Percentiles rank a stretch among this genome's conserved stretches.
Evolutionary conservation across 2,113 vertebrate species (phyloP).

Genomic region (Chloropsis cyanopogon): DNA sequence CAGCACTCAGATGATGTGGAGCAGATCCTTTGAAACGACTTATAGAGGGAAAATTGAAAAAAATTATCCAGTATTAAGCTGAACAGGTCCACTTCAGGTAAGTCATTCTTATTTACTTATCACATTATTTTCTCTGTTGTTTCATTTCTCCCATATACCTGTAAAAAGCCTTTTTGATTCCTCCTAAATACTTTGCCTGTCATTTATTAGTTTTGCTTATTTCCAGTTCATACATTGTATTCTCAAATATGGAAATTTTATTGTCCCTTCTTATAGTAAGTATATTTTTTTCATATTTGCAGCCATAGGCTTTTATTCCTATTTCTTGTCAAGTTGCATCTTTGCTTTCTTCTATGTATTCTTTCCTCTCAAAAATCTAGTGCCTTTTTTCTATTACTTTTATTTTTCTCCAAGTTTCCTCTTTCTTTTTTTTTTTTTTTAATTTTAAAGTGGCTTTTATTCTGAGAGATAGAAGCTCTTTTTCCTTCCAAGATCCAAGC

Average conservation of each 20-base stretch:
- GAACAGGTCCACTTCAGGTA: background rate
- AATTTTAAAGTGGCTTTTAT: background rate
- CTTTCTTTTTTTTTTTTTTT: background rate
- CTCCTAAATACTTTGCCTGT: background rate
- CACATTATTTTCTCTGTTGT: background rate
- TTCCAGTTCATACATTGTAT: background rate
- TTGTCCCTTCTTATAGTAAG: background rate
- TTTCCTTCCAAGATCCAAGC: background rate
- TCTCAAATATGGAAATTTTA: background rate
- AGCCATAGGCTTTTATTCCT: background rate
- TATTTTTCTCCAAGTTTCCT: background rate
- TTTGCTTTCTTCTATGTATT: background rate
- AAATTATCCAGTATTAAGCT: background rate
- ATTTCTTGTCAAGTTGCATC: background rate
- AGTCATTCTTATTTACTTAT: background rate
- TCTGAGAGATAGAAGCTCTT: background rate
- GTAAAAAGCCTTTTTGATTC: background rate
- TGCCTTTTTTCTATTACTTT: background rate
- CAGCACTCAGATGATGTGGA: background rate
- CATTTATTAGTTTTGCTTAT: background rate
- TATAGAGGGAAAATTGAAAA: background rate
- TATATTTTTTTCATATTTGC: background rate
- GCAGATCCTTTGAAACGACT: background rate
- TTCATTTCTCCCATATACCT: background rate
- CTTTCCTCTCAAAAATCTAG: background rate